Conservation (phyloP, 2,113 vertebrate species). For the Entomyzon cyanotis region DNA sequence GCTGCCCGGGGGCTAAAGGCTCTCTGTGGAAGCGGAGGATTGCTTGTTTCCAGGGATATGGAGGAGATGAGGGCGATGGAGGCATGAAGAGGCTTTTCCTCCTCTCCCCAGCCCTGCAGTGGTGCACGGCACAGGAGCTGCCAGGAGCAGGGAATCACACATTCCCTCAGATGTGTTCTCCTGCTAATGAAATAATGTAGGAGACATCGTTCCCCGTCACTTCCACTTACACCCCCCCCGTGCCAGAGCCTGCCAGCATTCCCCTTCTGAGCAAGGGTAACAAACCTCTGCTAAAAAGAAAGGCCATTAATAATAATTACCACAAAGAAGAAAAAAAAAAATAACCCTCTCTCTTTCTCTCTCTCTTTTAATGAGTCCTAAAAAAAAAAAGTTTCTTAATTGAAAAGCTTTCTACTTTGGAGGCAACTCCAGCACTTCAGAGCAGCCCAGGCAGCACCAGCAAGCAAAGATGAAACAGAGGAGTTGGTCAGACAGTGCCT, state of each 20-base stretch:
- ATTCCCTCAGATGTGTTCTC: not conserved
- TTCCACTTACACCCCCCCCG: not conserved
- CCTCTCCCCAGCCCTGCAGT: fast-evolving
- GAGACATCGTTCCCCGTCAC: not conserved
- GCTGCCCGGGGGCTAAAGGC: not conserved
- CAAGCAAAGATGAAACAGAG: constrained; percentile 21
- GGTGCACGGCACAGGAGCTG: fast-evolving
- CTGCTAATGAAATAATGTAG: not conserved
- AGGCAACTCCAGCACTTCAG: constrained; percentile 41
- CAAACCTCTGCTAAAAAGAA: constrained; percentile 16
- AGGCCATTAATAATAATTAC: constrained; percentile 54
- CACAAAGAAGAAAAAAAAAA: not conserved
- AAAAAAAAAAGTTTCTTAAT: constrained; percentile 66
- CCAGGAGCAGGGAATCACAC: fast-evolving
- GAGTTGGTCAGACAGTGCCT: constrained; percentile 31
- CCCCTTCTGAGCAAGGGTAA: not conserved
- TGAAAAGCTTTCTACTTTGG: constrained; percentile 64
- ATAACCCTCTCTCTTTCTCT: not conserved
- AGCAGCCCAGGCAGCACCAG: not conserved
- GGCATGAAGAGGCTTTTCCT: not conserved
- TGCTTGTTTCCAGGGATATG: not conserved
- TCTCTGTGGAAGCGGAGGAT: fast-evolving
- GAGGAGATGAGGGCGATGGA: not conserved
- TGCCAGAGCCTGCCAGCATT: not conserved
- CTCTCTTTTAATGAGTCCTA: constrained; percentile 60